A percentile compares a stretch with the other conserved stretches of the same genome.
Conservation (phyloP, 2,888 invertebrate species). For the Cephus rjabovi region DNA sequence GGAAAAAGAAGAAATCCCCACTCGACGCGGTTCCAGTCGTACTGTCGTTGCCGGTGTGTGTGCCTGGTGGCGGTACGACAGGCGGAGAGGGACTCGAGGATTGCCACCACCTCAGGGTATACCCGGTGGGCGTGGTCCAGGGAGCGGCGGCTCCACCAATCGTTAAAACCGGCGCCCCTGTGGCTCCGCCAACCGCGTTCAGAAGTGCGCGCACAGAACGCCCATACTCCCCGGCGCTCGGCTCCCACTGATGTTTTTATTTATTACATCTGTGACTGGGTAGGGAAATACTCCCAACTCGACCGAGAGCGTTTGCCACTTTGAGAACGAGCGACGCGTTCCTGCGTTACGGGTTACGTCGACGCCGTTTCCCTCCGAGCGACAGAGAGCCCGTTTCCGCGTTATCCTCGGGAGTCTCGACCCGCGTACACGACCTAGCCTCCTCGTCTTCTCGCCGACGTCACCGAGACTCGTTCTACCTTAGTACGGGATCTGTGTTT, state of each 20-base stretch:
- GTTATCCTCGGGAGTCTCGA: slow-evolving; percentile 22
- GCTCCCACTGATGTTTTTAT: slow-evolving; percentile 66
- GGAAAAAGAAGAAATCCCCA: slow-evolving; percentile 61
- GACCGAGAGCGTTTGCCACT: slow-evolving; percentile 64
- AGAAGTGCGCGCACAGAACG: slow-evolving; percentile 50
- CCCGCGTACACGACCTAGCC: slow-evolving; percentile 7
- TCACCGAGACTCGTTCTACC: slow-evolving; percentile 13
- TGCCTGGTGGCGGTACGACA: slow-evolving; percentile 45
- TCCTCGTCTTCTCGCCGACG: slow-evolving; percentile 21
- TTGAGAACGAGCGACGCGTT: slow-evolving; percentile 62
- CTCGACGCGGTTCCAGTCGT: slow-evolving; percentile 48
- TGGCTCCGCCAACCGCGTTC: slow-evolving; percentile 49
- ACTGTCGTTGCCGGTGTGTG: slow-evolving; percentile 40
- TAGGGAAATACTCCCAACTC: slow-evolving; percentile 66
- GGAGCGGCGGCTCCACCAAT: slow-evolving; percentile 15
- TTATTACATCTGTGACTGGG: slow-evolving; percentile 68
- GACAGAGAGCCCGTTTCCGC: slow-evolving; percentile 44
- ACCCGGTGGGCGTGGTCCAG: slow-evolving; percentile 34
- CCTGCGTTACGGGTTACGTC: slow-evolving; percentile 53
- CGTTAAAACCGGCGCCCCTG: slow-evolving; percentile 33
- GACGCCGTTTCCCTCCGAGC: slow-evolving; percentile 61
- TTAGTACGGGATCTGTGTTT: background rate
- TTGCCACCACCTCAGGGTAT: slow-evolving; percentile 33
- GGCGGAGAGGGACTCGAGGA: slow-evolving; percentile 43
- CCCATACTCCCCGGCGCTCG: slow-evolving; percentile 58